Evolutionary conservation across 1,140 invertebrate species (phyloP), one percentile per base, ranked within the genome.

Genomic region (Drosophila nebulosa): DNA sequence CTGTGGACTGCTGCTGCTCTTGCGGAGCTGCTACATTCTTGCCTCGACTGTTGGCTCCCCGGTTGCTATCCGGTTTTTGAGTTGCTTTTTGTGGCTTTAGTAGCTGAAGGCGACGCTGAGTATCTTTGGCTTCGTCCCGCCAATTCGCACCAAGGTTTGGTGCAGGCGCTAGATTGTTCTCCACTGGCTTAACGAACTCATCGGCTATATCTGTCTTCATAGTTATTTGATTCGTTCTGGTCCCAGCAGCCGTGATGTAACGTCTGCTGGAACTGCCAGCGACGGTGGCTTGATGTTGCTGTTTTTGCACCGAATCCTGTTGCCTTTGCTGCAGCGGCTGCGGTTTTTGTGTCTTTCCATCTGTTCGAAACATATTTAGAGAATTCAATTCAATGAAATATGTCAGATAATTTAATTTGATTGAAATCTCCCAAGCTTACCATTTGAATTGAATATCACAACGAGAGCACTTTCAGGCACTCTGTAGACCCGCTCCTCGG

Each of bases 401-500:
- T 9, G 14, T 10, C n/a, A 0, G 3, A 51, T 0, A 36, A 21
- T 16, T 1, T 10, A 14, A 6, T 14, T 32, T 10, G 0, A 32
- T 3, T 12, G 12, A 32, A 3, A 10, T 32, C 0, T 2, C 1
- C n/a, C 9, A 56, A n/a, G n/a, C 64, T 39, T 12, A 79, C 80
- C 80, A n/a, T 42, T 53, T 1, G 39, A 27, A 26, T 16, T 32
- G 3, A 32, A 69, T 27, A 81, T 80, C n/a, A 88, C 60, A 3
- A 90, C 52, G 2, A 91, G 14, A 0, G 86, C 70, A 18, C 69
- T 75, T 21, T 90, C 90, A 1, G 90, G 86, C 18, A 91, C 78
- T 36, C 78, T 88, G 50, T 78, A 90, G 32, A 91, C 86, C 0
- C 89, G 72, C n/a, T 79, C 86, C 3, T 74, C 62, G 16, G 89